These are phyloP conservation scores for Biston betularia DNA, from an alignment of 2,888 invertebrate species.

Conservation along the genomic window DNA sequence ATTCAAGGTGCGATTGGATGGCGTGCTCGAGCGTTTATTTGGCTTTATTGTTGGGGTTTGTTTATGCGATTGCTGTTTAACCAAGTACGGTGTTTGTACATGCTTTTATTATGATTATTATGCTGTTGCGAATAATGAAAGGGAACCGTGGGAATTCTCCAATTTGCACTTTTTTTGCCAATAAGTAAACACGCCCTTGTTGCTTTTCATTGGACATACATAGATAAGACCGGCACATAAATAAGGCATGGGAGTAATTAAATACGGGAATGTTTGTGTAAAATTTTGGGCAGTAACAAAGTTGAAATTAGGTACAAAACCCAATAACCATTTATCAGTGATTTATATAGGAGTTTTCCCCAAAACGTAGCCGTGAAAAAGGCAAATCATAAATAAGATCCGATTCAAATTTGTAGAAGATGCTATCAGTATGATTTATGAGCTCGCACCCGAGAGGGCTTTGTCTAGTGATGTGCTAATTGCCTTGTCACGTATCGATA, in stretches of 20 bases:
- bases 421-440: conserved; percentile 85
- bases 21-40: conserved; percentile 85
- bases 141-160: conserved; percentile 69
- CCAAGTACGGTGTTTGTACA: conserved; percentile 84
- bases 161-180: conserved; percentile 50
- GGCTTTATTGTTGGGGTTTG: conserved; percentile 86
- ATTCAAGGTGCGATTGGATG: conserved; percentile 87
- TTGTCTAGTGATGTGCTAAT: conserved; percentile 84
- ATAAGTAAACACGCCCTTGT: conserved; percentile 35
- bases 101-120: conserved; percentile 85
- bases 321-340: conserved; percentile 81
- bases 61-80: conserved; percentile 86
- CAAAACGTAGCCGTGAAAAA: conserved; percentile 85
- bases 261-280: conserved; percentile 46
- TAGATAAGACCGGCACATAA: conserved; percentile 9
- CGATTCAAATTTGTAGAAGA: conserved; percentile 87
- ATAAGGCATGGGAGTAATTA: conserved; percentile 34
- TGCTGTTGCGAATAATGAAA: conserved; percentile 79
- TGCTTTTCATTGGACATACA: conserved; percentile 51
- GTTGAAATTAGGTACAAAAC: conserved; percentile 73
- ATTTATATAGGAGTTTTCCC: conserved; percentile 84
- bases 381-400: conserved; percentile 87
- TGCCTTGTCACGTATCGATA: conserved; percentile 74
- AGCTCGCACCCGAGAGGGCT: conserved; percentile 83
- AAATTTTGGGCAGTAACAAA: conserved; percentile 61